Percentiles rank a stretch among this genome's conserved stretches.
phyloP scores from a whole-genome alignment of 2,888 invertebrate genomes.

The Tenthredo amoena region DNA sequence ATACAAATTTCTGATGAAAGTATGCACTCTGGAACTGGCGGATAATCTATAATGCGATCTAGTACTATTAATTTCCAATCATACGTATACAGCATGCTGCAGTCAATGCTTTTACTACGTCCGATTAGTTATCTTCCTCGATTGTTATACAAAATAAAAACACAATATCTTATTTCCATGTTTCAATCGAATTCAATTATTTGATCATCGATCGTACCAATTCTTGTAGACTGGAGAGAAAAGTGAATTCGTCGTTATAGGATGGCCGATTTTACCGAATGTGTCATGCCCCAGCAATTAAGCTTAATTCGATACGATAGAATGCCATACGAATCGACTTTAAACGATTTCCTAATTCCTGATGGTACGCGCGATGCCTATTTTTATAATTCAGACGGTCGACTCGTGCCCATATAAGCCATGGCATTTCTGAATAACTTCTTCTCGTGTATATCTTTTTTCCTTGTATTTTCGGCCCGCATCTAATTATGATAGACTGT shows the following conservation, averaged over 20 bases:
- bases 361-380: constrained; percentile 34
- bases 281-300: constrained; percentile 42
- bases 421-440: constrained; percentile 44
- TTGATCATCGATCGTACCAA: background rate
- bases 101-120: background rate
- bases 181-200: background rate
- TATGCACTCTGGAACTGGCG: background rate
- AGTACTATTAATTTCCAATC: background rate
- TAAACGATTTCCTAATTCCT: constrained; percentile 42
- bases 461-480: constrained; percentile 19
- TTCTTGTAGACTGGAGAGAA: background rate
- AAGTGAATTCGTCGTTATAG: background rate
- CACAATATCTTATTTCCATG: background rate
- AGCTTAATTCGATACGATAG: constrained; percentile 27
- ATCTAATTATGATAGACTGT: constrained; percentile 14
- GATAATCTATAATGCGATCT: background rate
- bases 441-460: constrained; percentile 16
- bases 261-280: background rate
- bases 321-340: constrained; percentile 40
- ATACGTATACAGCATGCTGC: background rate
- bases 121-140: background rate
- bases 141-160: background rate
- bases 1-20: background rate
- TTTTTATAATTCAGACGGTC: constrained; percentile 31
- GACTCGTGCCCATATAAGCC: constrained; percentile 46